phyloP scores from a whole-genome alignment of 2,113 vertebrate species.

The Lepus europaeus region DNA sequence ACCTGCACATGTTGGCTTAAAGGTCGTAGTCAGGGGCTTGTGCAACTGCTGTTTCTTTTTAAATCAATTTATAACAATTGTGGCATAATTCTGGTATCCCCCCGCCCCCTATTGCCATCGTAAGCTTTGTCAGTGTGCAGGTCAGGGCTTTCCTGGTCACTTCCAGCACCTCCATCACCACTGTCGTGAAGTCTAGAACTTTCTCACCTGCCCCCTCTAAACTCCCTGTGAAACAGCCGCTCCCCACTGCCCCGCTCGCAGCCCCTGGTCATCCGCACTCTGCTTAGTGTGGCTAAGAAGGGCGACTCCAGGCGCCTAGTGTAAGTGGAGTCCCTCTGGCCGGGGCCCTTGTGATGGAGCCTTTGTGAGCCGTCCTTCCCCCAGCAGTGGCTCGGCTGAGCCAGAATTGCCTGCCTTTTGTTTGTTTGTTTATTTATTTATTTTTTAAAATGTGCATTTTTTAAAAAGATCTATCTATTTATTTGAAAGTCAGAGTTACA shows the following conservation, averaged over 20 bases:
- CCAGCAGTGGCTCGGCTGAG: accelerated
- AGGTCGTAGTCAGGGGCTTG: not conserved
- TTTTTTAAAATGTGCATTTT: too few relatives aligned
- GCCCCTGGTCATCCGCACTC: not conserved
- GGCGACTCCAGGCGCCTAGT: too few relatives aligned
- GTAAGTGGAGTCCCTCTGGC: accelerated
- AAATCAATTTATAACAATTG: too few relatives aligned
- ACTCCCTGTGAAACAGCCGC: accelerated
- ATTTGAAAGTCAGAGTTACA: too few relatives aligned
- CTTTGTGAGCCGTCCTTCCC: not conserved
- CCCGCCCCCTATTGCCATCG: too few relatives aligned
- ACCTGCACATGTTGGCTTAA: too few relatives aligned
- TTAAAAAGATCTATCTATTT: too few relatives aligned
- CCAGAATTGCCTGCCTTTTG: not conserved
- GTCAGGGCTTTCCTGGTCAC: accelerated
- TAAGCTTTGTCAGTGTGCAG: too few relatives aligned
- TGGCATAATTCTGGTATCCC: too few relatives aligned
- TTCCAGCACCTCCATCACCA: accelerated
- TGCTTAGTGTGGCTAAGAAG: not conserved
- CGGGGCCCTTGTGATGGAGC: not conserved
- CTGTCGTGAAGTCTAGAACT: accelerated
- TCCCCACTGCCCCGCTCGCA: accelerated
- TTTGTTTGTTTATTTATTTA: not conserved
- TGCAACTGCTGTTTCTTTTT: too few relatives aligned
- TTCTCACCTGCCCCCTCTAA: not conserved